Base-by-base conservation (phyloP, 2,797 vertebrate species). In the Rhabdophis nuchalis region DNA sequence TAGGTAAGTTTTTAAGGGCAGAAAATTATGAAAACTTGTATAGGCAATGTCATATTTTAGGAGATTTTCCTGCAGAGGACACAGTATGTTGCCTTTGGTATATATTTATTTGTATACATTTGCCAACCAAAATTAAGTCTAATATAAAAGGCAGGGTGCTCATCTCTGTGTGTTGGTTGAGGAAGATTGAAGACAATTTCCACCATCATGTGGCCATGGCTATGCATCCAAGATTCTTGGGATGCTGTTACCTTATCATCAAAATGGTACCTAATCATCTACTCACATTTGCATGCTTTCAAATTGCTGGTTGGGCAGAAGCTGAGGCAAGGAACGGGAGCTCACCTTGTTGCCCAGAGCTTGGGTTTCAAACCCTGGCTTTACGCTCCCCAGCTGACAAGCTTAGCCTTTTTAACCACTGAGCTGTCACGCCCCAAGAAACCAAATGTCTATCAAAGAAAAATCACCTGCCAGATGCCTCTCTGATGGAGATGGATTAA, bases 361-460 rank as follows among this genome's bases (percentile, higher is more conserved):
- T 72, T 0, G 0, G 68, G 16, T 36, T 2, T 36, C 7, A 0
- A 72, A 32, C 2, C n/a, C 6, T 2, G 0, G 1, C 32, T 72
- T 16, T 72, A 2, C 36, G 16, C 32, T 36, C 32, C 36, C 68
- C 32, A 36, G 2, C n/a, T 72, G 14, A 5, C n/a, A 72, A 36
- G n/a, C 64, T 72, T n/a, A 72, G 64, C n/a, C n/a, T 36, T 32
- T 72, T 36, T 72, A 9, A 72, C 7, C 7, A 36, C 68, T 72
- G 16, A 72, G 68, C 16, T 7, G 8, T 72, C 16, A 0, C 2
- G 7, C n/a, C 16, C n/a, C 68, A 72, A 36, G 32, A 72, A 72
- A 72, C 16, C 68, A 72, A 72, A 20, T 72, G 14, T 25, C 85
- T 46, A 85, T 58, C 4, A 7, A 90, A 41, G 2, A 82, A 82